Evolutionary conservation across 2,888 invertebrate genomes (phyloP).

Genomic region (Pyrrhia umbra): DNA sequence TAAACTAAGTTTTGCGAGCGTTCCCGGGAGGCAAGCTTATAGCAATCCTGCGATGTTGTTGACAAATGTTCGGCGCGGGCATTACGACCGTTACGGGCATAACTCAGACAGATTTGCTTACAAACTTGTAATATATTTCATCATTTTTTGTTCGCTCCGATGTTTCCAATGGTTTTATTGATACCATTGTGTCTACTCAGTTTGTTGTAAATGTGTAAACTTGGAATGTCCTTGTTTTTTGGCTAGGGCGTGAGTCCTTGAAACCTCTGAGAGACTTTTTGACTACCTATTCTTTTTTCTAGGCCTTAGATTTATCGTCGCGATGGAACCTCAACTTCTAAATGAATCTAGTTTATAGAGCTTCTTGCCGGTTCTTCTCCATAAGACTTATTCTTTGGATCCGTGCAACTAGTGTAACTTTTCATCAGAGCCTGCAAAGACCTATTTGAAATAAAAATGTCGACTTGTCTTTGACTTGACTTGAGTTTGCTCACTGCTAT

Average conservation of each 20-base stretch:
- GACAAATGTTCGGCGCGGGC: conserved; percentile 58
- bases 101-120: conserved; percentile 55
- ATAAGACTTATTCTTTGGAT: too few species aligned
- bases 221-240: not conserved
- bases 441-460: too few species aligned
- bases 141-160: conserved; percentile 37
- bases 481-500: too few species aligned
- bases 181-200: conserved; percentile 39
- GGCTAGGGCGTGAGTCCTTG: not conserved
- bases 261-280: not conserved
- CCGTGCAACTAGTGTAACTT: too few species aligned
- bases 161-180: conserved; percentile 44
- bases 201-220: conserved; percentile 7
- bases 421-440: too few species aligned
- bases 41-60: conserved; percentile 53
- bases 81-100: conserved; percentile 43
- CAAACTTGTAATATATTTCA: conserved; percentile 59
- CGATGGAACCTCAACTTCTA: too few species aligned
- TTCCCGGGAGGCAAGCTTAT: conserved; percentile 56
- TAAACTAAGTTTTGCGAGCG: conserved; percentile 38
- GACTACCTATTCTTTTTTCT: not conserved
- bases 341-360: too few species aligned
- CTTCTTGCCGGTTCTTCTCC: too few species aligned
- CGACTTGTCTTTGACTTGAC: too few species aligned
- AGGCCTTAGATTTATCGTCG: not conserved